Evolutionary conservation across 2,797 vertebrate species (phyloP), one percentile per base, ranked within the genome.

Genomic region (Cottoperca gobio): DNA sequence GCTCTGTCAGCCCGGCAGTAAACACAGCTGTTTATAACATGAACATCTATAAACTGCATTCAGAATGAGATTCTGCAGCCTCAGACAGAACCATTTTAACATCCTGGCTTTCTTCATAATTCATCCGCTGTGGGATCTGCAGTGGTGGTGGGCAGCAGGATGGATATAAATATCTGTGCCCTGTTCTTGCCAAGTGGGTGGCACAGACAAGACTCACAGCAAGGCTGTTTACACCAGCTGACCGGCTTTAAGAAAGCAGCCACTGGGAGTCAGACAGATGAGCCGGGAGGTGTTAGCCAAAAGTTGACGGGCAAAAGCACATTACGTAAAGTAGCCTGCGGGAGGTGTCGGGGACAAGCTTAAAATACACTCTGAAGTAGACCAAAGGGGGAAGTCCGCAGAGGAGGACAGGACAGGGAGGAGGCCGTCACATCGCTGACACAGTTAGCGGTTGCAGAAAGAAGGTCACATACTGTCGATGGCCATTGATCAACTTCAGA

Each of bases 201-300:
- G 69, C 67, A 80, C 67, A 84, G 72, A 73, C 67, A 17, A 74
- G 78, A 78, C 70, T 75, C 68, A 31, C 64, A 70, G 72, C 48
- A 43, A 73, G 70, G 64, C 71, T 75, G 83, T 86, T 89, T 80
- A 86, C 83, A 78, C 75, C 76, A 59, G 82, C 73, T 76, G 82
- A 87, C 68, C 10, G 4, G 58, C 73, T 70, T 42, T 39, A 58
- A 48, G 45, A 78, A 76, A 83, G 66, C 67, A 73, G 69, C 21
- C 45, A 55, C 59, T 6, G 49, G 59, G 75, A 84, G 75, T 61
- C 70, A 61, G 71, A 70, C 79, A 73, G 64, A 85, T 50, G 57
- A 79, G 63, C 67, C 21, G 55, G 53, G 65, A 60, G 70, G 70
- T 63, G 73, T 79, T 80, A 61, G 65, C 37, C 53, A 67, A 39